Evolutionary conservation across 2,797 vertebrate species (phyloP).

Genomic region (Bothrops alternatus): DNA sequence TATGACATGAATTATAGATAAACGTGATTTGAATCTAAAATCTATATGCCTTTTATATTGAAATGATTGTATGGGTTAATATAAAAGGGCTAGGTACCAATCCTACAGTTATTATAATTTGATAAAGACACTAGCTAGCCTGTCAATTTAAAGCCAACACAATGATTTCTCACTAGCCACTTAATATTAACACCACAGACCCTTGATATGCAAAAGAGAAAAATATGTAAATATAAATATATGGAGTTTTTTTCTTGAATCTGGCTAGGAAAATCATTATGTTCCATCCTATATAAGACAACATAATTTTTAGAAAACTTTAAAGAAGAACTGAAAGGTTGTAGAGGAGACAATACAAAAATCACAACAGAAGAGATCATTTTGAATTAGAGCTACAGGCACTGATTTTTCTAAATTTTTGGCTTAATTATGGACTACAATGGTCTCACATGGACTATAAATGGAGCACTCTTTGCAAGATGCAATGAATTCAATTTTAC

Average conservation of each 20-base stretch:
- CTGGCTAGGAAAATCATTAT: not conserved
- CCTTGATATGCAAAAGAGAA: not conserved
- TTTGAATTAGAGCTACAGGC: too few species aligned
- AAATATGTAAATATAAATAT: not conserved
- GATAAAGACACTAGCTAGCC: not conserved
- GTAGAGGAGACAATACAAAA: too few species aligned
- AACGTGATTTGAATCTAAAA: not conserved
- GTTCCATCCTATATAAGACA: not conserved
- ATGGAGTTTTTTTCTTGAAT: not conserved
- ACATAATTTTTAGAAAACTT: too few species aligned
- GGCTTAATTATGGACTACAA: too few species aligned
- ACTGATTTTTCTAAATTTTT: too few species aligned
- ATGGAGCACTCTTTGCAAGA: not conserved
- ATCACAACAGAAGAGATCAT: too few species aligned
- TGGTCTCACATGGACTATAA: too few species aligned
- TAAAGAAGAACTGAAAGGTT: too few species aligned
- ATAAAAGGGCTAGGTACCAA: not conserved
- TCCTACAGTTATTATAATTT: not conserved
- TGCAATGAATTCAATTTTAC: not conserved
- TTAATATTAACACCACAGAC: not conserved
- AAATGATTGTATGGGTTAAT: not conserved
- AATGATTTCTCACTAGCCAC: not conserved
- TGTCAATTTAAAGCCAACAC: not conserved
- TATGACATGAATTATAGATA: not conserved
- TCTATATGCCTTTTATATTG: not conserved